Conservation (phyloP, 2,797 vertebrate species). For the Chanos chanos region DNA sequence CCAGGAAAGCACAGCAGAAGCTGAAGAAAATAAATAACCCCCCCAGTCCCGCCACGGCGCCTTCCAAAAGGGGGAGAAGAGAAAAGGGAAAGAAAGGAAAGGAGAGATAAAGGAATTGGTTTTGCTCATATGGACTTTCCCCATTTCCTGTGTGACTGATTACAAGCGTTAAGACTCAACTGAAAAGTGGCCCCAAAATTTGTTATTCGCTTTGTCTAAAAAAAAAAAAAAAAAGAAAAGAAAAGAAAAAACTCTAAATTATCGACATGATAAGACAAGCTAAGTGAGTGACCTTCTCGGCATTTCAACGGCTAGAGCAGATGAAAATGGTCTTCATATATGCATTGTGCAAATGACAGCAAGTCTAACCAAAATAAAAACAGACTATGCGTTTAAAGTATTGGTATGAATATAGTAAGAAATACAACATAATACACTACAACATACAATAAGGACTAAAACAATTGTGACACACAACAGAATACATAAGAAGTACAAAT, state of each 20-base stretch:
- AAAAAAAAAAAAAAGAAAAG: conserved; percentile 41
- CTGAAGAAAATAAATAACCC: conserved; percentile 97
- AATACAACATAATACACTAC: too few relatives aligned
- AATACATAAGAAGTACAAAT: too few relatives aligned
- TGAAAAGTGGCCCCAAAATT: conserved; percentile 34
- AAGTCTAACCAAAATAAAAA: too few relatives aligned
- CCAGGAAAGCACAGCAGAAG: conserved; percentile 89
- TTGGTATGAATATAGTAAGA: too few relatives aligned
- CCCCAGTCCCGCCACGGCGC: conserved; percentile 79
- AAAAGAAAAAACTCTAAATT: conserved; percentile 42
- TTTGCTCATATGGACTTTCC: conserved; percentile 10
- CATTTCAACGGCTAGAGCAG: too few relatives aligned
- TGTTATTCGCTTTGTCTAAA: conserved; percentile 34
- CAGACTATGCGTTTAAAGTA: too few relatives aligned
- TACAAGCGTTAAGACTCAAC: conserved; percentile 15
- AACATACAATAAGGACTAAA: too few relatives aligned
- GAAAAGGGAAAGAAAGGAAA: conserved; percentile 3
- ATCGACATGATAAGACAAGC: too few relatives aligned
- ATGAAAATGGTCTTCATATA: too few relatives aligned
- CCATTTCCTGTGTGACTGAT: conserved; percentile 34
- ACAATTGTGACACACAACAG: too few relatives aligned
- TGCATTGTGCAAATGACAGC: too few relatives aligned
- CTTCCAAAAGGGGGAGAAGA: conserved; percentile 59
- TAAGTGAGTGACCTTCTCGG: too few relatives aligned
- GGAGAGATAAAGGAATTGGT: conserved; percentile 5